These are phyloP conservation scores for Baccha elongata DNA, from an alignment of 2,888 invertebrate genomes.

Conservation along the genomic window DNA sequence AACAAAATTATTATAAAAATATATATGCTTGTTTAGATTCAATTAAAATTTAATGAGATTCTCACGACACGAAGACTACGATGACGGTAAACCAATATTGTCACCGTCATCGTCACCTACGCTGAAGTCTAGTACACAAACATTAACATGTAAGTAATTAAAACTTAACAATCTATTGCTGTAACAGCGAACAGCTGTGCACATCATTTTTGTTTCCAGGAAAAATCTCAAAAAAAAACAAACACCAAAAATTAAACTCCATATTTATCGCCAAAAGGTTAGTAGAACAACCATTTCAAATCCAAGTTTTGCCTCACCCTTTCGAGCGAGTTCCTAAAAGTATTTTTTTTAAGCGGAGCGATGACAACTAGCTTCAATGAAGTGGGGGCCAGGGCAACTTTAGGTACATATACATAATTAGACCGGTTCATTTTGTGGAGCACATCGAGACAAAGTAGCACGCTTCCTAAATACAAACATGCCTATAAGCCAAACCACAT, in stretches of 20 bases:
- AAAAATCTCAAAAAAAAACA: conserved; percentile 6
- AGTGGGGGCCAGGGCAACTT: not conserved
- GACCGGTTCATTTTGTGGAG: conserved; percentile 31
- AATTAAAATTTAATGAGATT: conserved; percentile 65
- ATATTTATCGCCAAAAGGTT: conserved; percentile 53
- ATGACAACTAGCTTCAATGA: conserved; percentile 29
- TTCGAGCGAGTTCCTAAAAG: not conserved
- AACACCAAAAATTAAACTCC: not conserved
- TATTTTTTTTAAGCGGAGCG: not conserved
- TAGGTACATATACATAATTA: conserved; percentile 12
- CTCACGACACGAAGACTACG: conserved; percentile 27
- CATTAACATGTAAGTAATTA: conserved; percentile 48
- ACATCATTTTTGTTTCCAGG: conserved; percentile 23
- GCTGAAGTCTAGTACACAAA: not conserved
- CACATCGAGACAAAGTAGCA: conserved; percentile 16
- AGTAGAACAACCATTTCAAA: conserved; percentile 39
- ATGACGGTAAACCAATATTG: conserved; percentile 19
- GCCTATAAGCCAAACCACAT: conserved; percentile 33
- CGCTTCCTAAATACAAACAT: conserved; percentile 46
- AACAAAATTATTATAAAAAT: conserved; percentile 30
- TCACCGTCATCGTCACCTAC: conserved; percentile 5
- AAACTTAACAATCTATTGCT: conserved; percentile 52
- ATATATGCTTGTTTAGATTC: conserved; percentile 41
- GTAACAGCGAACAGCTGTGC: conserved; percentile 25
- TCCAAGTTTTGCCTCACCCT: conserved; percentile 11